Evolutionary conservation across 2,888 invertebrate species (phyloP).

Genomic region (Orthosia cruda): DNA sequence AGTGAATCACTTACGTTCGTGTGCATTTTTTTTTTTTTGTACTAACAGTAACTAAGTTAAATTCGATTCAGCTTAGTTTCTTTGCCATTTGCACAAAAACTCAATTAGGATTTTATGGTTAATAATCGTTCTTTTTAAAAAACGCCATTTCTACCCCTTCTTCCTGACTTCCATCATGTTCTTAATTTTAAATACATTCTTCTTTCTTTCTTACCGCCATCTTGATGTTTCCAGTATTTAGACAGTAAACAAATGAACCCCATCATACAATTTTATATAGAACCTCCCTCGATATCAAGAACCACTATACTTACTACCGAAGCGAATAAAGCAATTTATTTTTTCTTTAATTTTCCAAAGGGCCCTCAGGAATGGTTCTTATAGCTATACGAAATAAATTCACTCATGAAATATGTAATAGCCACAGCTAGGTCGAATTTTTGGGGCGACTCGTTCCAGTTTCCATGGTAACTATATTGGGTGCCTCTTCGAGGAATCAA

Average conservation of each 20-base stretch:
- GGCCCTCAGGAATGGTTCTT: constrained; percentile 40
- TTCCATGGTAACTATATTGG: constrained; percentile 56
- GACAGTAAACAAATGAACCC: background rate
- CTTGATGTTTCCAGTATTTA: background rate
- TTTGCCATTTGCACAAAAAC: background rate
- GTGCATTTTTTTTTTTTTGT: too few relatives aligned
- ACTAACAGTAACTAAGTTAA: too few relatives aligned
- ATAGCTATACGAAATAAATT: constrained; percentile 53
- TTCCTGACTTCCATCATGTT: background rate
- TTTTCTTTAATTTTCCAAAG: constrained; percentile 52
- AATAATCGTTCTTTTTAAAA: background rate
- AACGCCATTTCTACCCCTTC: background rate
- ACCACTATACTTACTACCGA: background rate
- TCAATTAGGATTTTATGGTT: background rate
- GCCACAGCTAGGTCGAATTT: constrained; percentile 54
- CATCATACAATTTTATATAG: background rate
- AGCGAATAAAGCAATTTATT: constrained; percentile 16
- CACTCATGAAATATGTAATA: constrained; percentile 70
- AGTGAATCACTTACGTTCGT: too few relatives aligned
- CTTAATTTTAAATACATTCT: background rate
- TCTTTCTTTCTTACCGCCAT: background rate
- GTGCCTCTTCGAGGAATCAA: constrained; percentile 15
- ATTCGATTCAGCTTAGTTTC: too few relatives aligned
- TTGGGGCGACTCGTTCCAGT: constrained; percentile 52
- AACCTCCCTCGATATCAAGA: background rate